Evolutionary conservation across 2,888 invertebrate genomes (phyloP).

Genomic region (Hyposoter dolosus): DNA sequence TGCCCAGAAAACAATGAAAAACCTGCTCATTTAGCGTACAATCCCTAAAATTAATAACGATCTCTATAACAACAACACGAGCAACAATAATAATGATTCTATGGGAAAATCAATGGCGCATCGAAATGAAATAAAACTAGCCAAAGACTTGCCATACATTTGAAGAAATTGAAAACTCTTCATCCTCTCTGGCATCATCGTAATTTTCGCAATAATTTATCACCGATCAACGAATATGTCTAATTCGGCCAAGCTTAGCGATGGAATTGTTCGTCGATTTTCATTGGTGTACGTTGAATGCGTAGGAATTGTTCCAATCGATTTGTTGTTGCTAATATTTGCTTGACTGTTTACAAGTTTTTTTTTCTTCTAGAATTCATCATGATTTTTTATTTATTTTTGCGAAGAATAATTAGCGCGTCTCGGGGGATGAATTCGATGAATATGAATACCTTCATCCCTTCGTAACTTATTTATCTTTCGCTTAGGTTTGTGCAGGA

Average conservation of each 20-base stretch:
- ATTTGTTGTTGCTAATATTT: neutral
- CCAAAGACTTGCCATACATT: neutral
- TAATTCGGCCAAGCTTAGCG: neutral
- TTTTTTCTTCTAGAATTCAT: neutral
- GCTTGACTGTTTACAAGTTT: neutral
- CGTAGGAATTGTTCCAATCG: neutral
- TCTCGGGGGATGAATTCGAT: neutral
- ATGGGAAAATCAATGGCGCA: neutral
- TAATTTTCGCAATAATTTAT: neutral
- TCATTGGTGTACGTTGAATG: neutral
- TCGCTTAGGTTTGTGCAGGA: neutral
- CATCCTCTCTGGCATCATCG: neutral
- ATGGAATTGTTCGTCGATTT: neutral
- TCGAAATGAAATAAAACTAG: neutral
- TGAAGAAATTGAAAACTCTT: neutral
- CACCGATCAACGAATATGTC: neutral
- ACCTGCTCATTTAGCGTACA: neutral
- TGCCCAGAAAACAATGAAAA: neutral
- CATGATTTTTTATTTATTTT: neutral
- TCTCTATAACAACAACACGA: neutral
- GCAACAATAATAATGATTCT: neutral
- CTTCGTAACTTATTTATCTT: neutral
- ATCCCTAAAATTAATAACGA: neutral
- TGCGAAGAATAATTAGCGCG: neutral
- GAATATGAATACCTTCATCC: neutral